Evolutionary conservation across 2,888 invertebrate genomes (phyloP).

Genomic region (Tachina lurida): DNA sequence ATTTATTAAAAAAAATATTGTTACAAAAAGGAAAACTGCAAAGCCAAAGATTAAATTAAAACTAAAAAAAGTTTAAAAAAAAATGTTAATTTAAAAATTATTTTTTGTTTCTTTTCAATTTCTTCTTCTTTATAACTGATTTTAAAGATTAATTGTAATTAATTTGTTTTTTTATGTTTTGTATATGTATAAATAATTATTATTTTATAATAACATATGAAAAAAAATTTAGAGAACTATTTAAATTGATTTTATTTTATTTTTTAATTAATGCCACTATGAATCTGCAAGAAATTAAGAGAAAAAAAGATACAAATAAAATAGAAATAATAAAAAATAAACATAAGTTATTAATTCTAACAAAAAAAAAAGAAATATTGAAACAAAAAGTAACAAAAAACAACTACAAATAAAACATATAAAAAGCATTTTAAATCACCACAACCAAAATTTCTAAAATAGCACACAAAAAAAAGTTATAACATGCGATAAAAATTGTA

Average conservation of each 20-base stretch:
- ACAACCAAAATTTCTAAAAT: conserved; percentile 8
- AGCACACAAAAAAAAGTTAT: conserved; percentile 4
- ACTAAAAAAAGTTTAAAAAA: conserved; percentile 50
- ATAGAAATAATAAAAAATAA: conserved; percentile 62
- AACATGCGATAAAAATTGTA: conserved; percentile 49
- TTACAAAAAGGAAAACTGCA: conserved; percentile 59
- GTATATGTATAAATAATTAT: conserved; percentile 64
- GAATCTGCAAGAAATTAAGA: conserved; percentile 75
- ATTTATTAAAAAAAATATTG: conserved; percentile 48
- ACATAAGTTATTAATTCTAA: conserved; percentile 47
- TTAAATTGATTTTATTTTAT: conserved; percentile 46
- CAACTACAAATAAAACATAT: neutral
- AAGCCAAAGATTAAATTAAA: conserved; percentile 60
- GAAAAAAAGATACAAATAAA: conserved; percentile 74
- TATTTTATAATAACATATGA: conserved; percentile 73
- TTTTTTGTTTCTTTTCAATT: conserved; percentile 50
- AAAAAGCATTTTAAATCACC: conserved; percentile 20
- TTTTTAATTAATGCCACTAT: conserved; percentile 73
- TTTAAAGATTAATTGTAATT: conserved; percentile 61
- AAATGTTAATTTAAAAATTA: conserved; percentile 35
- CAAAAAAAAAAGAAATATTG: conserved; percentile 32
- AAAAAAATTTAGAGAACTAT: conserved; percentile 73
- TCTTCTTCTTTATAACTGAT: conserved; percentile 31
- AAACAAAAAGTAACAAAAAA: conserved; percentile 36
- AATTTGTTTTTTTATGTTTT: conserved; percentile 53